Evolutionary conservation across 2,888 invertebrate genomes (phyloP).

Genomic region (Gymnoscelis rufifasciata): DNA sequence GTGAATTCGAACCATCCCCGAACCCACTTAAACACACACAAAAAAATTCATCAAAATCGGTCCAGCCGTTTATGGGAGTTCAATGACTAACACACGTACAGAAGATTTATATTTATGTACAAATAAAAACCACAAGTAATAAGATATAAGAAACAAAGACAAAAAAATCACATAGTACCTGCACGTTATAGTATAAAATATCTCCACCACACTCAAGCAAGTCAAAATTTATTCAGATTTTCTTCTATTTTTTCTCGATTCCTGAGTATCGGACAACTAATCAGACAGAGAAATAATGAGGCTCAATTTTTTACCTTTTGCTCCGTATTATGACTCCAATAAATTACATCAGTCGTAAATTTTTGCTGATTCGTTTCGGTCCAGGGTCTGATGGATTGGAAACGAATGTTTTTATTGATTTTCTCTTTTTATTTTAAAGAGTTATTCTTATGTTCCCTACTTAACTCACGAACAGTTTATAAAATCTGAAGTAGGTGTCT

Average conservation of each 20-base stretch:
- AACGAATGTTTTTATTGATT: neutral
- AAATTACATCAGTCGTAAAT: slow-evolving; percentile 24
- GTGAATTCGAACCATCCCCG: no score
- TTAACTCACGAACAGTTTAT: no score
- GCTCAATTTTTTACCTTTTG: slow-evolving; percentile 22
- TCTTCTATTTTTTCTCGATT: slow-evolving; percentile 34
- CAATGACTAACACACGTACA: no score
- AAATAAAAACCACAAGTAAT: no score
- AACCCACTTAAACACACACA: no score
- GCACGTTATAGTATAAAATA: slow-evolving; percentile 11
- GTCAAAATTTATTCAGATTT: slow-evolving; percentile 36
- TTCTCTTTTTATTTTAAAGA: no score
- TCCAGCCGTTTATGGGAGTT: no score
- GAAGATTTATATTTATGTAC: no score
- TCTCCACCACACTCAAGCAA: slow-evolving; percentile 37
- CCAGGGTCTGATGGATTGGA: slow-evolving; percentile 20
- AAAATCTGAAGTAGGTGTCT: no score
- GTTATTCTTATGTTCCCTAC: neutral
- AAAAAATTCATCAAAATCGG: no score
- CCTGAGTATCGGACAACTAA: slow-evolving; percentile 27
- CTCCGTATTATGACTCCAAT: slow-evolving; percentile 21
- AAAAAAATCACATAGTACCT: no score
- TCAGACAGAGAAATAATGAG: slow-evolving; percentile 32
- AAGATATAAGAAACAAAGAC: no score
- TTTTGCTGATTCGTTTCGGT: slow-evolving; percentile 26